Conservation (phyloP, 1,140 invertebrate genomes). For the Mycetomoellerius zeteki region DNA sequence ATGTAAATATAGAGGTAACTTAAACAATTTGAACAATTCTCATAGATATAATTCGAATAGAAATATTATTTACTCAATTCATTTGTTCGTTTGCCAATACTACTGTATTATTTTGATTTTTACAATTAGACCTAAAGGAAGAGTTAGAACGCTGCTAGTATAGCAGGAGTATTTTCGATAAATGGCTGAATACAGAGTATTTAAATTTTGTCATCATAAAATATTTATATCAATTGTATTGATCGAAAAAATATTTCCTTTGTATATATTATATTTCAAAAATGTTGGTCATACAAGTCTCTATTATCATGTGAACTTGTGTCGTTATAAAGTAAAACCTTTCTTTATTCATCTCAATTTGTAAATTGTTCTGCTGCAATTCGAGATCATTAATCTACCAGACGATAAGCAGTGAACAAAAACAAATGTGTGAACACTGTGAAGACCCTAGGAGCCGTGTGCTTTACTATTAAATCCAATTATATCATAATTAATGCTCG, state of each 20-base stretch:
- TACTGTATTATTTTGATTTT: conserved; percentile 11
- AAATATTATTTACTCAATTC: not conserved
- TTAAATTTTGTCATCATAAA: not conserved
- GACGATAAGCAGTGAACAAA: not conserved
- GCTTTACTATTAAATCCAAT: not conserved
- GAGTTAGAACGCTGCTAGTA: conserved; percentile 28
- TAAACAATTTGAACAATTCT: conserved; percentile 39
- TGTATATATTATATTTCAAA: conserved; percentile 6
- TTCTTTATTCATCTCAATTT: not conserved
- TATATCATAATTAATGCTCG: no score
- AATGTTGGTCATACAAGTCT: conserved; percentile 3
- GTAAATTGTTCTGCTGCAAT: not conserved
- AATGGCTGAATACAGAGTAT: conserved; percentile 8
- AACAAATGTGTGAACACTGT: not conserved
- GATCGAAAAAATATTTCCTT: not conserved
- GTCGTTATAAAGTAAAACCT: not conserved
- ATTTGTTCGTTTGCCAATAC: conserved; percentile 6
- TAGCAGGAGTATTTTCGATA: conserved; percentile 31
- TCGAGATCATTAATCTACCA: conserved; percentile 28
- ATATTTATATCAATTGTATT: not conserved
- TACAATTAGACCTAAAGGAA: conserved; percentile 20
- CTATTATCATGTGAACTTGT: conserved; percentile 3
- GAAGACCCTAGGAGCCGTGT: not conserved
- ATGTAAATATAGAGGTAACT: conserved; percentile 13
- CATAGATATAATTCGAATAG: not conserved